These are phyloP conservation scores for Diadumene lineata DNA, from an alignment of 92 coral and sea anemone genomes.

Conservation along the genomic window DNA sequence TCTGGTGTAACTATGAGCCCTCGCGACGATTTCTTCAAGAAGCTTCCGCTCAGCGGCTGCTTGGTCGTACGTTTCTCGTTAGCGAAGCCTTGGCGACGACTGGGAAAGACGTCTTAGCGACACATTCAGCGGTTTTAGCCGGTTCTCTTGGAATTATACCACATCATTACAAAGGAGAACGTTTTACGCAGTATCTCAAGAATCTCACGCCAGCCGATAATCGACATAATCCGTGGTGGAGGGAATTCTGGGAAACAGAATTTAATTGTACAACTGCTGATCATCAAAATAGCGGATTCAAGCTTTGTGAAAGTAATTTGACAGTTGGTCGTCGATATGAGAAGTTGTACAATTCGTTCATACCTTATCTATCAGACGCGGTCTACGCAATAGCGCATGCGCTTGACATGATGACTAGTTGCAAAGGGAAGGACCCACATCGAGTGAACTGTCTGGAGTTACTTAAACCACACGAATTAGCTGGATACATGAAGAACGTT, in stretches of 20 bases:
- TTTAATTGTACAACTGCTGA: conserved; percentile 11
- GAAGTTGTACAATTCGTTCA: conserved; percentile 57
- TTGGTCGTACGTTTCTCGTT: conserved; percentile 66
- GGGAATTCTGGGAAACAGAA: conserved; percentile 55
- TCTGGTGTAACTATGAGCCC: conserved; percentile 64
- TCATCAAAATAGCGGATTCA: neutral
- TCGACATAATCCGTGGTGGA: conserved; percentile 58
- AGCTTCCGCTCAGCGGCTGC: conserved; percentile 46
- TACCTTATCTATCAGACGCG: conserved; percentile 74
- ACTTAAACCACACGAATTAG: conserved; percentile 34
- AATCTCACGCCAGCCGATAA: conserved; percentile 30
- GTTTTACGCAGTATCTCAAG: conserved; percentile 37
- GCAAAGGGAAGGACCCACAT: conserved; percentile 1
- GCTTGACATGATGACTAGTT: conserved; percentile 33
- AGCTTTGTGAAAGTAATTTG: conserved; percentile 22
- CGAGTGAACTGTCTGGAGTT: conserved; percentile 10
- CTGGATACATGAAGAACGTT: conserved; percentile 49
- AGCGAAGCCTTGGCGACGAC: conserved; percentile 68
- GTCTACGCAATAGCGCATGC: conserved; percentile 69
- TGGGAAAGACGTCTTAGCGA: conserved; percentile 51
- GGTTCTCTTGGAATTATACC: conserved; percentile 72
- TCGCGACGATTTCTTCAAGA: conserved; percentile 62
- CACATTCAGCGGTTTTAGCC: conserved; percentile 45
- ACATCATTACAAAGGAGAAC: conserved; percentile 17
- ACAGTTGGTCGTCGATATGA: conserved; percentile 28